Percentiles rank a stretch among this genome's conserved stretches.
Conservation (phyloP, 2,113 vertebrate genomes). For the Chroicocephalus ridibundus region DNA sequence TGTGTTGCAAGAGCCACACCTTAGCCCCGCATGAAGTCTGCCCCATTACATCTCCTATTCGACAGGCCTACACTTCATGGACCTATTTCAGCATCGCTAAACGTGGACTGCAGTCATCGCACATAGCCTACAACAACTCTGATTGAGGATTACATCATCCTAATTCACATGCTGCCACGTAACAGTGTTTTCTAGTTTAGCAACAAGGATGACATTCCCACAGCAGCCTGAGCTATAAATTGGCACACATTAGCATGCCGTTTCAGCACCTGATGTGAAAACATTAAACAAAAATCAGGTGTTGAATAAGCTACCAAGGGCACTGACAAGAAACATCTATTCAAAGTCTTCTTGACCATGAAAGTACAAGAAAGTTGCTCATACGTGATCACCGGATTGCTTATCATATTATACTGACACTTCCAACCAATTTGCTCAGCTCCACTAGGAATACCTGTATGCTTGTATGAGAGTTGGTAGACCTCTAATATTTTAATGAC, state of each 20-base stretch:
- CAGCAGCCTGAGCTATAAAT: slow-evolving; percentile 39
- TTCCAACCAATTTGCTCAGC: not conserved
- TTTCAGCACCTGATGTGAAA: not conserved
- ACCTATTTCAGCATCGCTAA: not conserved
- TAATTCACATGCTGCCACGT: slow-evolving; percentile 18
- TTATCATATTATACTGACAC: not conserved
- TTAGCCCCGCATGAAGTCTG: not conserved
- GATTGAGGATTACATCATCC: slow-evolving; percentile 10
- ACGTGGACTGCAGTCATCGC: not conserved
- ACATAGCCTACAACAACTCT: not conserved
- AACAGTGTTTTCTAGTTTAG: slow-evolving; percentile 38
- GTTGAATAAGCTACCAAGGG: not conserved
- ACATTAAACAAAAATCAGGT: not conserved
- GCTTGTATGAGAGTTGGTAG: not conserved
- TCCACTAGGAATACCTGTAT: not conserved
- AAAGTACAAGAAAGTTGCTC: not conserved
- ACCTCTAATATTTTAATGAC: not conserved
- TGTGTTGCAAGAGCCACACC: not conserved
- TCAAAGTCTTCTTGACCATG: not conserved
- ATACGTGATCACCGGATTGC: not conserved
- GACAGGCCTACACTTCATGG: not conserved
- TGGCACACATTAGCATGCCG: not conserved
- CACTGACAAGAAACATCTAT: not conserved
- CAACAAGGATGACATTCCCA: slow-evolving; percentile 11
- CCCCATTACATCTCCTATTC: not conserved